A percentile compares a stretch with the other conserved stretches of the same genome.
Evolutionary conservation across 2,888 invertebrate genomes (phyloP).

Genomic region (Pandemis corylana): DNA sequence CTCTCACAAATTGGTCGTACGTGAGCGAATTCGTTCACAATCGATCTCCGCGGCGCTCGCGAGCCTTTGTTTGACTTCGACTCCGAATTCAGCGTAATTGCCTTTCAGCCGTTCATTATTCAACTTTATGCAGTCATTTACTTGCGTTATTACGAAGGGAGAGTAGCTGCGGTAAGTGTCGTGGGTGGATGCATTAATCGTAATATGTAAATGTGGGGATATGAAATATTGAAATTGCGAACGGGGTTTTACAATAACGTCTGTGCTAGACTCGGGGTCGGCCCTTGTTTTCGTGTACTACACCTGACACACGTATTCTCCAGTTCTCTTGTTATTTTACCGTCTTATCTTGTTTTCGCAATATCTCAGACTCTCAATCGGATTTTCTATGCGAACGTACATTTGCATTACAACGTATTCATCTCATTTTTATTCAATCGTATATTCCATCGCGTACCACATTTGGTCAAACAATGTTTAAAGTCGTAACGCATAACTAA

Average conservation of each 20-base stretch:
- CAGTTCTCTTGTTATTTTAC: slow-evolving; percentile 32
- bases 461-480: slow-evolving; percentile 6
- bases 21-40: slow-evolving; percentile 81
- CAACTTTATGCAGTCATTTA: slow-evolving; percentile 84
- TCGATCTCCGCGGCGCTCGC: slow-evolving; percentile 76
- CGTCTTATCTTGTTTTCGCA: slow-evolving; percentile 37
- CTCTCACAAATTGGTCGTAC: slow-evolving; percentile 81
- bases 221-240: slow-evolving; percentile 81
- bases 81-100: slow-evolving; percentile 84
- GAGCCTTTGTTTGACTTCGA: slow-evolving; percentile 83
- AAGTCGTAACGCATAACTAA: neutral
- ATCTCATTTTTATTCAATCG: slow-evolving; percentile 29
- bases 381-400: slow-evolving; percentile 31
- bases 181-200: slow-evolving; percentile 84
- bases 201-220: slow-evolving; percentile 81
- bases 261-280: slow-evolving; percentile 52
- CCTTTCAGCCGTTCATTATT: slow-evolving; percentile 84
- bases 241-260: slow-evolving; percentile 67
- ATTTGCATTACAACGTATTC: slow-evolving; percentile 31
- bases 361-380: slow-evolving; percentile 31
- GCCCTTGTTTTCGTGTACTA: slow-evolving; percentile 53
- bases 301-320: slow-evolving; percentile 40
- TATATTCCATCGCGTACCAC: slow-evolving; percentile 6
- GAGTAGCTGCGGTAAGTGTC: slow-evolving; percentile 76
- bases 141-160: slow-evolving; percentile 83